These are phyloP conservation scores for Ephydatia muelleri DNA, from an alignment of 37 sponge, comb jelly and placozoan genomes.

Conservation along the genomic window DNA sequence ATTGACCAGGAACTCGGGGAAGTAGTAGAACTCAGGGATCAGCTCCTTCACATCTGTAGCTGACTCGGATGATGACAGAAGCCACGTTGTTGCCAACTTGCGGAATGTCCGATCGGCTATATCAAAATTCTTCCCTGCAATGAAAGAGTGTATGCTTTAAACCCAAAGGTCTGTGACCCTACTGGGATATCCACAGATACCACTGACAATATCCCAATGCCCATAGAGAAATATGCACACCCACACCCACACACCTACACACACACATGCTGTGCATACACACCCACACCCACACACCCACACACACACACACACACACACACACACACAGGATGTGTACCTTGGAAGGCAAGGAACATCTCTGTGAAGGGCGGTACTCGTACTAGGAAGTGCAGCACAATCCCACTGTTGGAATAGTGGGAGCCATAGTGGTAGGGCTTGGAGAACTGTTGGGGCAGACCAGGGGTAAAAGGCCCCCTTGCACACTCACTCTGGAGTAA, in stretches of 20 bases:
- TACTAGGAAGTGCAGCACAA: constrained; percentile 96
- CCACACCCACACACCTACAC: background rate
- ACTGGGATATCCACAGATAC: background rate
- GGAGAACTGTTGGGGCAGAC: constrained; percentile 38
- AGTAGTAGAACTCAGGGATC: constrained; percentile 98
- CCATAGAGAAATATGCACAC: background rate
- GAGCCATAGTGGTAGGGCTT: constrained; percentile 99
- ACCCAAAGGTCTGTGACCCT: background rate
- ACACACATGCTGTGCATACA: background rate
- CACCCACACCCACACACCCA: too few relatives aligned
- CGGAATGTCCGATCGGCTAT: constrained; percentile 97
- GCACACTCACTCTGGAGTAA: constrained; percentile 47
- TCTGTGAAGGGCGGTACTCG: constrained; percentile 94
- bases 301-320: background rate
- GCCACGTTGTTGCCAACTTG: constrained; percentile 88
- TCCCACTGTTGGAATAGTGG: constrained; percentile 97
- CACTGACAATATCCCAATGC: background rate
- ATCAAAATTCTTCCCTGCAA: constrained; percentile 84
- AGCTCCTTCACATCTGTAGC: constrained; percentile 96
- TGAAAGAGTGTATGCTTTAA: background rate
- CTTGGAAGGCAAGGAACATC: constrained; percentile 97
- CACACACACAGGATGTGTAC: constrained; percentile 18
- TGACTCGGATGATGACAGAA: constrained; percentile 86
- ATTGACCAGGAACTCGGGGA: constrained; percentile 95
- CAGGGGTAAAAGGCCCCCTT: constrained; percentile 17